phyloP scores from a whole-genome alignment of 2,888 invertebrate genomes.

The Sphaerophoria rueppellii region DNA sequence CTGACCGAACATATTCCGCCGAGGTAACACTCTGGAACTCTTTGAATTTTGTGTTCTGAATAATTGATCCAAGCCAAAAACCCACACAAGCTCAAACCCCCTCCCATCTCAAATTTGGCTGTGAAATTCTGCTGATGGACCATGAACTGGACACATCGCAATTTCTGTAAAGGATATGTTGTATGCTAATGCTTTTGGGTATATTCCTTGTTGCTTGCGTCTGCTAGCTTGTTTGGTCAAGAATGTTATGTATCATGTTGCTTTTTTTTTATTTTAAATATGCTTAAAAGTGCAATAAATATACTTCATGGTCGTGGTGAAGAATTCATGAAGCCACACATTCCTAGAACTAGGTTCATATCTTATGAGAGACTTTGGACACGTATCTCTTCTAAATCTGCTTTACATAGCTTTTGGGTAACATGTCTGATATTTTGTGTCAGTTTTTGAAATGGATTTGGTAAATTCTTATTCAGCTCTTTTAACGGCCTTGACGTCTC shows the following conservation, averaged over 20 bases:
- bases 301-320: not conserved
- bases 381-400: not conserved
- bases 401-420: too few species aligned
- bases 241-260: not conserved
- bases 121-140: not conserved
- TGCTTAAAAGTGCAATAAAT: conserved; percentile 14
- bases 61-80: conserved; percentile 15
- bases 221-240: conserved; percentile 4
- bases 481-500: too few species aligned
- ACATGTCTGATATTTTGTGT: too few species aligned
- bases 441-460: too few species aligned
- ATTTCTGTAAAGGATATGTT: not conserved
- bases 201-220: not conserved
- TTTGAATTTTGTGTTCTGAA: conserved; percentile 40
- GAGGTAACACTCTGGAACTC: conserved; percentile 20
- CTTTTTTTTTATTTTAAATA: not conserved
- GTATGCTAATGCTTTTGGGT: conserved; percentile 10
- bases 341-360: not conserved
- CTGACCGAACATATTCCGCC: not conserved
- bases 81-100: not conserved
- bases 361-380: not conserved
- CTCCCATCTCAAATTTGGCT: too few species aligned
- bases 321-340: not conserved
- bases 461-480: too few species aligned
- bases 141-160: not conserved